These are phyloP conservation scores for Cottus gobio DNA, from an alignment of 2,113 vertebrate species.

Conservation along the genomic window DNA sequence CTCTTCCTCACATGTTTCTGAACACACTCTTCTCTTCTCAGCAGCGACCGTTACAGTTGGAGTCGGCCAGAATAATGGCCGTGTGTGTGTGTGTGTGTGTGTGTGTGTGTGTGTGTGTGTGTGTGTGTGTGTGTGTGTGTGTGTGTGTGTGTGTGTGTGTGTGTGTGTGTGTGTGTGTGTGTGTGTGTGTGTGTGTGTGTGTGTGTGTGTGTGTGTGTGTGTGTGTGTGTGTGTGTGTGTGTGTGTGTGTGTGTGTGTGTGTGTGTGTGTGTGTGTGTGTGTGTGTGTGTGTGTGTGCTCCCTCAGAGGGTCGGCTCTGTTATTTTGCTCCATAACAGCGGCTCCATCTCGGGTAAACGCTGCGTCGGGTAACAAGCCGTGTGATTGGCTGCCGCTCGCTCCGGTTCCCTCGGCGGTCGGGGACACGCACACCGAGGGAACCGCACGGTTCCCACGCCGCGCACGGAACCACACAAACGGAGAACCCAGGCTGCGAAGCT, in stretches of 20 bases:
- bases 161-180: neutral
- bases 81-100: neutral
- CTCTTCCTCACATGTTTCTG: slow-evolving; percentile 35
- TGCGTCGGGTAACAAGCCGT: slow-evolving; percentile 47
- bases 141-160: slow-evolving; percentile 3
- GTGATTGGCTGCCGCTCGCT: slow-evolving; percentile 2
- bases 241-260: slow-evolving; percentile 22
- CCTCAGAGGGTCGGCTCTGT: slow-evolving; percentile 47
- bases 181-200: slow-evolving; percentile 2
- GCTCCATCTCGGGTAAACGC: slow-evolving; percentile 46
- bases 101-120: neutral
- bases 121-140: slow-evolving; percentile 21
- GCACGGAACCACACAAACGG: neutral
- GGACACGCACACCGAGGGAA: neutral
- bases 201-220: no score
- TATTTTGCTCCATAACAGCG: slow-evolving; percentile 49
- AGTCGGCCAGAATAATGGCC: slow-evolving; percentile 56
- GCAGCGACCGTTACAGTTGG: slow-evolving; percentile 55
- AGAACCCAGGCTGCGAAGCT: neutral
- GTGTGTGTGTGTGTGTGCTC: neutral
- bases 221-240: no score
- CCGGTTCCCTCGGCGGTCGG: slow-evolving; percentile 1
- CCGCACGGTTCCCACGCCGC: neutral
- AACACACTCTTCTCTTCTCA: slow-evolving; percentile 28
- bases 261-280: slow-evolving; percentile 1